Evolutionary conservation across 2,888 invertebrate species (phyloP).

Genomic region (Calliopum simillimum): DNA sequence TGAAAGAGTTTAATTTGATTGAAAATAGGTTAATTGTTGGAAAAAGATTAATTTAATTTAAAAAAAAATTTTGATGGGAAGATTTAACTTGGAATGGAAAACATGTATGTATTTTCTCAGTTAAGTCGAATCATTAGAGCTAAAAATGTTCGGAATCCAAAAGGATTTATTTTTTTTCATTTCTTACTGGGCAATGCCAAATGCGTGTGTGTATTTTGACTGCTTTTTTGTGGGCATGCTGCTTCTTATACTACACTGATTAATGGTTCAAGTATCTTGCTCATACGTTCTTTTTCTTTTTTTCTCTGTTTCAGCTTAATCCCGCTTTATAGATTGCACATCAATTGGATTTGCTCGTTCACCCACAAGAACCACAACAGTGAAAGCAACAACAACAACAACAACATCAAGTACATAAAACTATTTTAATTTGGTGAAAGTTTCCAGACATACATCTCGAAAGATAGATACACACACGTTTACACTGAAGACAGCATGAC

Average conservation of each 20-base stretch:
- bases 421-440: slow-evolving; percentile 27
- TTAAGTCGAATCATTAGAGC: too few species aligned
- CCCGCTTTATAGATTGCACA: slow-evolving; percentile 33
- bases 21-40: too few species aligned
- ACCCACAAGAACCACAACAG: background rate
- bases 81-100: too few species aligned
- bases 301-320: slow-evolving; percentile 21
- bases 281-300: slow-evolving; percentile 22
- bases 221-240: slow-evolving; percentile 35
- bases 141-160: background rate
- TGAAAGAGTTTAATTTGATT: too few species aligned
- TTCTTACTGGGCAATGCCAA: slow-evolving; percentile 36
- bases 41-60: too few species aligned
- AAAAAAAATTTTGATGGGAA: too few species aligned
- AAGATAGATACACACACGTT: background rate
- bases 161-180: background rate
- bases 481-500: slow-evolving; percentile 10
- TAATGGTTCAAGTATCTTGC: slow-evolving; percentile 50
- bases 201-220: background rate
- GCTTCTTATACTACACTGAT: slow-evolving; percentile 51
- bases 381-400: background rate
- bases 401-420: background rate
- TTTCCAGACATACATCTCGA: slow-evolving; percentile 10
- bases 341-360: slow-evolving; percentile 27
- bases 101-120: too few species aligned